Conservation (phyloP, 2,797 vertebrate genomes). For the Melanotaenia pygmaea region DNA sequence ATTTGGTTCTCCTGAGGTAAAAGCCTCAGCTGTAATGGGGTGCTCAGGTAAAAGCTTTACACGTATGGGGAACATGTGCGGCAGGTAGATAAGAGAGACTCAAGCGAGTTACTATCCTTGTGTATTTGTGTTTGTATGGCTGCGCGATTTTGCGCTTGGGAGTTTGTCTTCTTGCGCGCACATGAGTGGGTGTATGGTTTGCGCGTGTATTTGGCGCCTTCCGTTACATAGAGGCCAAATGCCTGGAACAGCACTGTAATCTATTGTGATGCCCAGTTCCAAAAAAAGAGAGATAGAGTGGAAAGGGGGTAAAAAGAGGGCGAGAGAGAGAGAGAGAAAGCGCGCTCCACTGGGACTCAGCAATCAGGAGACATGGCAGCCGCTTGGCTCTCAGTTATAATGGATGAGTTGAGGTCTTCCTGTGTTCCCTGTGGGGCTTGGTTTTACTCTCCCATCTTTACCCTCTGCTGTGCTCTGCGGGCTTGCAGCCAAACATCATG, state of each 20-base stretch:
- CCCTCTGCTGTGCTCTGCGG: conserved; percentile 57
- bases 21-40: conserved; percentile 75
- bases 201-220: conserved; percentile 57
- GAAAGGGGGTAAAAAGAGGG: neutral
- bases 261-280: conserved; percentile 55
- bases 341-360: conserved; percentile 66
- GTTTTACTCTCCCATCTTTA: conserved; percentile 61
- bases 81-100: conserved; percentile 80
- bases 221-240: conserved; percentile 64
- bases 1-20: conserved; percentile 79
- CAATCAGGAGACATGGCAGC: conserved; percentile 81
- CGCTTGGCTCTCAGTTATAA: conserved; percentile 79
- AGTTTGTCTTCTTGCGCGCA: conserved; percentile 23
- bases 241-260: conserved; percentile 68
- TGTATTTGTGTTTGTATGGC: conserved; percentile 55
- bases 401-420: conserved; percentile 78
- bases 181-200: conserved; percentile 35
- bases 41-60: conserved; percentile 80
- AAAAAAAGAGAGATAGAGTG: conserved; percentile 45
- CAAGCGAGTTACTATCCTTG: conserved; percentile 55
- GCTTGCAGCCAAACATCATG: conserved; percentile 55
- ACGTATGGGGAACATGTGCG: conserved; percentile 82
- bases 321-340: conserved; percentile 19
- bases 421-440: conserved; percentile 62
- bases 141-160: conserved; percentile 25